These are phyloP conservation scores for Cladopsammia gracilis DNA, from an alignment of 64 coral and sea anemone genomes.

Conservation along the genomic window DNA sequence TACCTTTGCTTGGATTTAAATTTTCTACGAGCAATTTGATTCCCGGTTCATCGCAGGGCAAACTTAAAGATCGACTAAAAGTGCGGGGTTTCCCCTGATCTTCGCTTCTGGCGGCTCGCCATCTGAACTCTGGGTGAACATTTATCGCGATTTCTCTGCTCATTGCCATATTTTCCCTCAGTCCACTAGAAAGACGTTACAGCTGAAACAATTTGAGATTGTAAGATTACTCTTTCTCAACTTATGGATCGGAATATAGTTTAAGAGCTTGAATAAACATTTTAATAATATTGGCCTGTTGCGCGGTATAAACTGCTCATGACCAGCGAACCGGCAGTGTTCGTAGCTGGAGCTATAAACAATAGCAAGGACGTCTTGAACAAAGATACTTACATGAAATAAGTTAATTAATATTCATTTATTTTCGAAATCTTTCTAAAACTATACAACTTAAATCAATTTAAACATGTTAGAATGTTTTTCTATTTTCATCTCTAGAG, in stretches of 20 bases:
- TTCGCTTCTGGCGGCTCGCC: background rate
- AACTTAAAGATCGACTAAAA: background rate
- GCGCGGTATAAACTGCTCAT: too few species aligned
- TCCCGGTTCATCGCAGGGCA: background rate
- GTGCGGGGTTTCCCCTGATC: slow-evolving; percentile 26
- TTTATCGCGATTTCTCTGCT: slow-evolving; percentile 47
- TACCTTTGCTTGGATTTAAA: background rate
- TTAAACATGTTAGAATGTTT: too few species aligned
- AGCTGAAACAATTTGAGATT: background rate
- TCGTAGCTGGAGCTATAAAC: too few species aligned
- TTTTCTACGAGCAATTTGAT: background rate
- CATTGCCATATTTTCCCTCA: background rate
- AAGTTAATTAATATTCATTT: too few species aligned
- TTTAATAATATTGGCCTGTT: background rate
- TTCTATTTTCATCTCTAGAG: too few species aligned
- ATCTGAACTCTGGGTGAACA: slow-evolving; percentile 43
- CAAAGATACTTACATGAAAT: too few species aligned
- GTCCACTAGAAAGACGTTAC: background rate
- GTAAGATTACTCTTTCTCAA: background rate
- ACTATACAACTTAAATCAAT: too few species aligned
- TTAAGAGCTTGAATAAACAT: background rate
- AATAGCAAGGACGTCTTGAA: too few species aligned
- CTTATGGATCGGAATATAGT: background rate
- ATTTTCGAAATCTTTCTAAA: too few species aligned
- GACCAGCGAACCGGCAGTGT: too few species aligned